A percentile compares a stretch with the other conserved stretches of the same genome.
These are phyloP conservation scores for Drosophila athabasca DNA, from an alignment of 1,140 invertebrate species.

Conservation along the genomic window DNA sequence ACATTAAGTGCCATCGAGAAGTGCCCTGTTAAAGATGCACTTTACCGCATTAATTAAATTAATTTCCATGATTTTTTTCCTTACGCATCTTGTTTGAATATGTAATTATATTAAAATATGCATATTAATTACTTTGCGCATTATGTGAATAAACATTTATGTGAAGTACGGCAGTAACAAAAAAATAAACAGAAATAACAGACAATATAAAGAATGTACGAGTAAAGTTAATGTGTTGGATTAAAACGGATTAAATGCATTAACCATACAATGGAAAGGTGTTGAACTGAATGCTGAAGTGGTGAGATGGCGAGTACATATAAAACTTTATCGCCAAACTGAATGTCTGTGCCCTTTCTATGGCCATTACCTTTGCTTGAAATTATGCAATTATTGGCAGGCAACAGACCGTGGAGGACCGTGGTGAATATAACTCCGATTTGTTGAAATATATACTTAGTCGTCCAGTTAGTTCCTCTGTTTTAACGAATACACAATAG, in stretches of 20 bases:
- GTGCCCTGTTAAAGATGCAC: constrained; percentile 42
- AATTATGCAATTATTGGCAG: too few relatives aligned
- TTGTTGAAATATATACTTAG: too few relatives aligned
- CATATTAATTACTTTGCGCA: constrained; percentile 28
- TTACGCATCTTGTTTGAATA: constrained; percentile 12
- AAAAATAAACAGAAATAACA: constrained; percentile 4
- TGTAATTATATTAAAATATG: constrained; percentile 32
- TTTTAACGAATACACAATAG: too few relatives aligned
- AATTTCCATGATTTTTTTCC: constrained; percentile 31
- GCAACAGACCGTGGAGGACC: too few relatives aligned
- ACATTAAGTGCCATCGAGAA: constrained; percentile 29
- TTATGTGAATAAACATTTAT: background rate
- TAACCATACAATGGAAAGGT: background rate
- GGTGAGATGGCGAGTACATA: too few relatives aligned
- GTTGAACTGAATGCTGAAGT: background rate
- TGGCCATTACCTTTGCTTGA: too few relatives aligned
- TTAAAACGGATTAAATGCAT: constrained; percentile 16
- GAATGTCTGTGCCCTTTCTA: too few relatives aligned
- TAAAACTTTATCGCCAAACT: too few relatives aligned
- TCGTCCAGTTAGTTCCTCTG: too few relatives aligned
- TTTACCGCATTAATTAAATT: constrained; percentile 42
- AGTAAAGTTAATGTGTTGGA: constrained; percentile 22
- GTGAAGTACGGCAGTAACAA: background rate
- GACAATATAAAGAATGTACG: constrained; percentile 15
- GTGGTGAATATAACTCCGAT: too few relatives aligned